These are phyloP conservation scores for Tipula unca DNA, from an alignment of 2,888 invertebrate genomes.

Conservation along the genomic window DNA sequence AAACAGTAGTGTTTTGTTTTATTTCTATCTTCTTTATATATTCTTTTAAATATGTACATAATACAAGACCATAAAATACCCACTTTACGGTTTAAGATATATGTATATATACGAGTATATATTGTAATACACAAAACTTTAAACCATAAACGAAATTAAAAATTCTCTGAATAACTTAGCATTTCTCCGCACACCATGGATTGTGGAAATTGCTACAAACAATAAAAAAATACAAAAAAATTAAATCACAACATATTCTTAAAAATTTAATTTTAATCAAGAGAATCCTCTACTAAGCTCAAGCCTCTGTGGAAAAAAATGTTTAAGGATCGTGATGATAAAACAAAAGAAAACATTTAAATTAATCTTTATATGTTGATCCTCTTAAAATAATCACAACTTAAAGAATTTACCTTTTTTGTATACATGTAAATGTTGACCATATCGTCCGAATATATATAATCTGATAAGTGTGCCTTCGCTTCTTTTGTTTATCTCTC, in stretches of 20 bases:
- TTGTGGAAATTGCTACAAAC: not conserved
- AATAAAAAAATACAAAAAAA: too few relatives aligned
- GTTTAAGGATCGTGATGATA: not conserved
- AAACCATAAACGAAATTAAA: not conserved
- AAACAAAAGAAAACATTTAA: conserved; percentile 8
- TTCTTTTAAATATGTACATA: not conserved
- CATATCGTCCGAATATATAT: not conserved
- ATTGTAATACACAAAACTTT: not conserved
- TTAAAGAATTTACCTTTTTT: not conserved
- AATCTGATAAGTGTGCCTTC: conserved; percentile 3
- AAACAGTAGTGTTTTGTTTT: conserved; percentile 8
- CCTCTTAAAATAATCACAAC: not conserved
- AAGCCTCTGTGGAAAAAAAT: not conserved
- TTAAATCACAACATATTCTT: conserved; percentile 8
- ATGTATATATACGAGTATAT: too few relatives aligned
- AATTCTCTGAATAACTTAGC: not conserved
- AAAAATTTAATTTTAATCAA: not conserved
- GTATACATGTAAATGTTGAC: not conserved
- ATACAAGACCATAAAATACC: not conserved
- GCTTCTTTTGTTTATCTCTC: not conserved
- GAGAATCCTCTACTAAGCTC: not conserved
- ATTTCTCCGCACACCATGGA: not conserved
- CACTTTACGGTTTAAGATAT: not conserved
- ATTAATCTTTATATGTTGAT: conserved; percentile 2
- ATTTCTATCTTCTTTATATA: not conserved